phyloP scores from a whole-genome alignment of 2,113 vertebrate species.

The Plecotus auritus region DNA sequence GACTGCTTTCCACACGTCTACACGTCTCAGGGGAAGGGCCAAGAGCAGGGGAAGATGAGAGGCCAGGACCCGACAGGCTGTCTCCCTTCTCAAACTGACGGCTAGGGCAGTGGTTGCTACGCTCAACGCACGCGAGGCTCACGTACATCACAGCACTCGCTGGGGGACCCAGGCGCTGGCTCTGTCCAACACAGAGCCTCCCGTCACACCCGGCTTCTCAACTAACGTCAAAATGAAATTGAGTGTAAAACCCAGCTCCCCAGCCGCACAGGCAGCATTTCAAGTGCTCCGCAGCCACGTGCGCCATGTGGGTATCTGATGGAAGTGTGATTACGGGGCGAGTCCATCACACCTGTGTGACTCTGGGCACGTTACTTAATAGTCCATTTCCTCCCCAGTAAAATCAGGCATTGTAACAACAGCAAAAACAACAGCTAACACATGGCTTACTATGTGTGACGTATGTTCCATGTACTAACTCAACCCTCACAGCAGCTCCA shows the following conservation, averaged over 20 bases:
- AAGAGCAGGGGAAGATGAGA: neutral
- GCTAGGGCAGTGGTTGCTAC: neutral
- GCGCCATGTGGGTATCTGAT: rapidly evolving
- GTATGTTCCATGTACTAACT: neutral
- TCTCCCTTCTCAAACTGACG: too few relatives aligned
- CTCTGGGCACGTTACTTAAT: neutral
- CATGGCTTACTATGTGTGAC: neutral
- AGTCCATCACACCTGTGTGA: neutral
- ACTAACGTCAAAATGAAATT: neutral
- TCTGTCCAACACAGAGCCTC: neutral
- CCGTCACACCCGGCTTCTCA: neutral
- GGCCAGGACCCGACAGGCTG: neutral
- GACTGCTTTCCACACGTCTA: neutral
- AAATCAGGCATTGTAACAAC: neutral
- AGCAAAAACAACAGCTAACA: neutral
- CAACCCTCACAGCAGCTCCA: neutral
- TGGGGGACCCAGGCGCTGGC: neutral
- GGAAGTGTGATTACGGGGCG: neutral
- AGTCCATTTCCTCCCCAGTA: neutral
- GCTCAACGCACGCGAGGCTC: neutral
- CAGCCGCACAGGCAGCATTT: neutral
- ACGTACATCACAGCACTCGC: neutral
- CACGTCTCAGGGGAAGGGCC: neutral
- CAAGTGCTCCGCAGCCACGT: rapidly evolving
- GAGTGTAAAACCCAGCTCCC: neutral